These are phyloP conservation scores for Sakesphorus luctuosus DNA, from an alignment of 2,113 vertebrate species.

Conservation along the genomic window DNA sequence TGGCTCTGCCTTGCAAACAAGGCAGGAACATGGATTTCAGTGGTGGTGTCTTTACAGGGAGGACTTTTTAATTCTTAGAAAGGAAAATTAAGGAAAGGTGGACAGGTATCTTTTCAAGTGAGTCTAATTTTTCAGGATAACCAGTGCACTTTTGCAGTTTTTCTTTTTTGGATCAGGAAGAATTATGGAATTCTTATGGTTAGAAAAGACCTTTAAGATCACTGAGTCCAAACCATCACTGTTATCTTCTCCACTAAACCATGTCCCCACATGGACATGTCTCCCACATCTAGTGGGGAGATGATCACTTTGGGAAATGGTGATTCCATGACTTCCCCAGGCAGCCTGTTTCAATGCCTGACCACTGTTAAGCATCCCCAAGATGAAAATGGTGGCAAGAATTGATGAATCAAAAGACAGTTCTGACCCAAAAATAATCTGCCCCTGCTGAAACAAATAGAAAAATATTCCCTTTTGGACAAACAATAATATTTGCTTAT, in stretches of 20 bases:
- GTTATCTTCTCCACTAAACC: neutral
- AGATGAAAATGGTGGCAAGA: neutral
- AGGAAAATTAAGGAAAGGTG: neutral
- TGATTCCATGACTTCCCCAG: neutral
- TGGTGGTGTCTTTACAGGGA: neutral
- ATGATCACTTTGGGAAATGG: neutral
- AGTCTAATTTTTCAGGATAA: neutral
- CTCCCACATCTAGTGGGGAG: neutral
- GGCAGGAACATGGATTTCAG: neutral
- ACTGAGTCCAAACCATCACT: neutral
- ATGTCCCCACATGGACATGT: neutral
- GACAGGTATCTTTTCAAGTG: neutral
- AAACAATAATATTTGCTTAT: neutral
- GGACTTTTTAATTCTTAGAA: neutral
- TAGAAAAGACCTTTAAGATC: neutral
- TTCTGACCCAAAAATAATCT: neutral
- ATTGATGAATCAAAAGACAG: neutral
- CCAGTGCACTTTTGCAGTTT: neutral
- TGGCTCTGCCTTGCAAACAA: neutral
- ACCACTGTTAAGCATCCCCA: neutral
- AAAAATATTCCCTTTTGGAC: neutral
- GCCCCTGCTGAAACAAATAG: neutral
- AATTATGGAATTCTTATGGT: neutral
- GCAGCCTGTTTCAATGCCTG: neutral
- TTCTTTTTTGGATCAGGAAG: neutral